Evolutionary conservation across 2,113 vertebrate species (phyloP), one percentile per base, ranked within the genome.

Genomic region (Amblyopsis rosae): DNA sequence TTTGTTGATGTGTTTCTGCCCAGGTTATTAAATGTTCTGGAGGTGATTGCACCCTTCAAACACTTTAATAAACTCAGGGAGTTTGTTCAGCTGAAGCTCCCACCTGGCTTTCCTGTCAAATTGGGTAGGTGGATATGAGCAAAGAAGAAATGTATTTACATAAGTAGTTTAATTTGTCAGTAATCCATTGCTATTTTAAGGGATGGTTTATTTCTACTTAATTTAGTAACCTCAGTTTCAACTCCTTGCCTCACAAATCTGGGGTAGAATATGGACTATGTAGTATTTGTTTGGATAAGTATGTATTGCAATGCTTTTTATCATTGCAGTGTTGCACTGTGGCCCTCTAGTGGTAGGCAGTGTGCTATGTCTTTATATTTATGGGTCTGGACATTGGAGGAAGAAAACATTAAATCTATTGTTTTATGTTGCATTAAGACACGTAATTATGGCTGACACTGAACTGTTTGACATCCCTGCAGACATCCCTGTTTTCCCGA

Each of bases 11-110:
- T 57, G 62, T 69, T 26, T 35, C 57, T 74, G 74, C 75, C 41
- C 93, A 99, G 97, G 84, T 93, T 99, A 82, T 90, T 99, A 93
- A 99, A 98, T 93, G 97, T 99, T 88, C 92, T 99, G 88, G 98
- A 99, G 92, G 96, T 99, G 79, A 94, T 99, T 62, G 98, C 98
- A 85, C 98, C 98, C 77, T 99, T 99, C 93, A 99, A 99, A 96
- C 98, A 99, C 97, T 99, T 99, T 96, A 99, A 98, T 94, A 99
- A 99, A 91, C 96, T 99, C 93, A 93, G 98, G 94, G 98, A 99
- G 93, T 99, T 99, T 92, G 97, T 99, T 86, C 98, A 99, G 84
- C 98, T 99, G 98, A 99, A 99, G 87, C 97, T 99, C 84, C 98
- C 98, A 51, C 98, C 98, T 48, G 98, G 97, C 70, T 99, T 99